Evolutionary conservation across 2,113 vertebrate species (phyloP).

Genomic region (Uria aalge): DNA sequence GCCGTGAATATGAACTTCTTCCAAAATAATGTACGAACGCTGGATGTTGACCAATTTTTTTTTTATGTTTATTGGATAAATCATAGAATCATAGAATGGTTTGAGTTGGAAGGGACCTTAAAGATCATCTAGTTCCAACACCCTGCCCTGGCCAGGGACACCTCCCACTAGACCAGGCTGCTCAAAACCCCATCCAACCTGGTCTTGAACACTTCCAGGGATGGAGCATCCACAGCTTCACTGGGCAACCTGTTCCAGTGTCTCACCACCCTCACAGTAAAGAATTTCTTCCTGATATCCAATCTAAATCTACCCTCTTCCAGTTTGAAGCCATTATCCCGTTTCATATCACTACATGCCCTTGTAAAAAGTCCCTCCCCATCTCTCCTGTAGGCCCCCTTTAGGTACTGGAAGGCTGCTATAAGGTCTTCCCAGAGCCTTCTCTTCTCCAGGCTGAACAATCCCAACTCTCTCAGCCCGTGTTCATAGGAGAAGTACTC

Average conservation of each 20-base stretch:
- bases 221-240: not conserved
- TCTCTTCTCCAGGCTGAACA: not conserved
- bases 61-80: not conserved
- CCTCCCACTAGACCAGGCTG: not conserved
- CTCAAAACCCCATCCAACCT: not conserved
- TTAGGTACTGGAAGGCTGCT: not conserved
- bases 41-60: not conserved
- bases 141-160: not conserved
- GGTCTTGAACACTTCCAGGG: not conserved
- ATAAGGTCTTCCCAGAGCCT: not conserved
- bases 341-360: not conserved
- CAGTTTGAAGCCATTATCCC: not conserved
- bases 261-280: not conserved
- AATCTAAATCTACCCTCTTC: not conserved
- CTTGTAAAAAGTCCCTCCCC: not conserved
- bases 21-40: not conserved
- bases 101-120: not conserved
- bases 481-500: not conserved
- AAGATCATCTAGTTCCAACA: not conserved
- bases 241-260: not conserved
- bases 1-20: not conserved
- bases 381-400: not conserved
- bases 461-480: not conserved
- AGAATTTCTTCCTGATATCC: not conserved
- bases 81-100: not conserved